Base-by-base conservation (phyloP, 2,888 invertebrate genomes). In the Tupiocoris notatus region DNA sequence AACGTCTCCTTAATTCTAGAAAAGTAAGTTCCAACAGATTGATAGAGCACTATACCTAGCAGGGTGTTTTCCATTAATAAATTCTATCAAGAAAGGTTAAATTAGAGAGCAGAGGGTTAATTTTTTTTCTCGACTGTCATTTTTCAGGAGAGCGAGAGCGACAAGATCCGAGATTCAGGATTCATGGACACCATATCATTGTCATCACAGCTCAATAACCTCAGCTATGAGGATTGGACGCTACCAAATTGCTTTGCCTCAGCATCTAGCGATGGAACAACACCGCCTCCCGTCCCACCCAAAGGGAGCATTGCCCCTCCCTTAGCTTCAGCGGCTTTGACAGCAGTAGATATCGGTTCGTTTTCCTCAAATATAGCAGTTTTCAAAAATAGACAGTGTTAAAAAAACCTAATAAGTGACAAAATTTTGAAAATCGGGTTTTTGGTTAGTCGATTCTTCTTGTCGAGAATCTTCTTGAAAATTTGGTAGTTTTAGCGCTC, bases 201-300 rank as follows among this genome's bases (percentile, higher is more conserved):
- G 63, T 78, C 78, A 54, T 56, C 67, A 54, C 57, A 71, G 39
- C 71, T 79, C 24, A 79, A 79, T 73, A 78, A 79, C 68, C 76
- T 79, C 7, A 79, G 77, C 21, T 81, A 80, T 62, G 81, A 81
- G 73, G 80, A 81, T 7, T 81, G 80, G 80, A 77, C 79, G 9
- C n/a, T 81, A 21, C 83, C 83, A 82, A 83, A 61, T 22, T 21
- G 57, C 63, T 7, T 73, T 61, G 73, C 73, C 56, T 20, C 83
- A 82, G 83, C 83, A 82, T 56, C 75, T 17, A 7, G 20, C 23
- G 67, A 76, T 12, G 83, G 83, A 82, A 82, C 82, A 80, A 82
- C 83, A 79, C 82, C 81, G 65, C 80, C 81, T 67, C 81, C 81
- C 77, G 78, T 81, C n/a, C 81, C 81, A 21, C 81, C 81, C 9